These are phyloP conservation scores for Pipra filicauda DNA, from an alignment of 2,113 vertebrate species.

Conservation along the genomic window DNA sequence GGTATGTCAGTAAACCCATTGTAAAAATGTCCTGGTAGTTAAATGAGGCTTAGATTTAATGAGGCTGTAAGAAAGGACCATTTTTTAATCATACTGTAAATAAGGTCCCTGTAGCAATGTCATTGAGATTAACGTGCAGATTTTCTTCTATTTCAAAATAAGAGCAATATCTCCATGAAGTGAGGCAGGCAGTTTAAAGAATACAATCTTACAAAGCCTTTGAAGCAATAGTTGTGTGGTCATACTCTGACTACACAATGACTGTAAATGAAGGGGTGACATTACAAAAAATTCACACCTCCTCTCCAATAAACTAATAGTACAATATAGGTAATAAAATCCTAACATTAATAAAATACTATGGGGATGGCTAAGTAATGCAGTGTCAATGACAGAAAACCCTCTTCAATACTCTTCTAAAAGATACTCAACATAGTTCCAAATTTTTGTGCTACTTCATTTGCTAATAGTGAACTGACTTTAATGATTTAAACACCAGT, in stretches of 20 bases:
- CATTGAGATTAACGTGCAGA: constrained; percentile 37
- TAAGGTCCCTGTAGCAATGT: constrained; percentile 71
- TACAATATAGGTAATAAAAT: background rate
- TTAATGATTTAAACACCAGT: background rate
- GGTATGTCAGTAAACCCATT: constrained; percentile 74
- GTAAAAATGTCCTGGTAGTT: constrained; percentile 80
- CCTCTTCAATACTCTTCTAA: background rate
- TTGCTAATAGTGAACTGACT: background rate
- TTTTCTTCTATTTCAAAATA: constrained; percentile 59
- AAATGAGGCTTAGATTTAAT: constrained; percentile 81
- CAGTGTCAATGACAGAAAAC: background rate
- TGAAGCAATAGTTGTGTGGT: background rate
- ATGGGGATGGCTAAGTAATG: background rate
- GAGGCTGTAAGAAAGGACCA: constrained; percentile 66
- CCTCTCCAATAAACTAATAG: background rate
- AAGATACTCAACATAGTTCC: background rate
- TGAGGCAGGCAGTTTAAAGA: background rate
- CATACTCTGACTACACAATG: background rate
- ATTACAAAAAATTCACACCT: background rate
- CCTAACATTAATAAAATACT: background rate
- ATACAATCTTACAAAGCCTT: background rate
- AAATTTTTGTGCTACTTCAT: background rate
- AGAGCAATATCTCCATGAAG: background rate
- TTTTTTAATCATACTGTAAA: constrained; percentile 73
- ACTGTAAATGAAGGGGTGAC: background rate